Conservation (phyloP, 2,797 vertebrate genomes). For the Lepus townsendii region DNA sequence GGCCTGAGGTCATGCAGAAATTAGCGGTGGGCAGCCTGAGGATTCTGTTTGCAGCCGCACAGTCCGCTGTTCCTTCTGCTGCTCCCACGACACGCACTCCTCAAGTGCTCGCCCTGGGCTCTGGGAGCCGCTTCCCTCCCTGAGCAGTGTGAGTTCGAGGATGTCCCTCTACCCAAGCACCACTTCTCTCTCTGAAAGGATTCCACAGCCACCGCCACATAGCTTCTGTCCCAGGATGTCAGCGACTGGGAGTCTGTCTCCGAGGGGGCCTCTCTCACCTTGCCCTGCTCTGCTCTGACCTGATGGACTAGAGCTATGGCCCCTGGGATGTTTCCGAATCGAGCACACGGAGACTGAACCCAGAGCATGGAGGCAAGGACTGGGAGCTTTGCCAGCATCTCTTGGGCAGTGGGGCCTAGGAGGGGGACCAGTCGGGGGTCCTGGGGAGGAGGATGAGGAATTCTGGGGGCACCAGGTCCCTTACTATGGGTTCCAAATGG, state of each 20-base stretch:
- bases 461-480: neutral
- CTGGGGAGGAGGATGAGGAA: neutral
- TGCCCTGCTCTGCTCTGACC: neutral
- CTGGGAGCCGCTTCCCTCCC: neutral
- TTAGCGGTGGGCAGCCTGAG: neutral
- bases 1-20: neutral
- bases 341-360: neutral
- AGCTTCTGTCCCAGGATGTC: neutral
- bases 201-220: neutral
- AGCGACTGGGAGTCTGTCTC: neutral
- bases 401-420: neutral
- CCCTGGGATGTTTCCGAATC: neutral
- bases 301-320: neutral
- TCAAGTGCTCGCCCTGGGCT: neutral
- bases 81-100: neutral
- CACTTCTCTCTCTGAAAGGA: neutral
- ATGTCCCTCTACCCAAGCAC: neutral
- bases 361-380: neutral
- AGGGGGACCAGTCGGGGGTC: neutral
- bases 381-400: neutral
- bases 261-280: neutral
- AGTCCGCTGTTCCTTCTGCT: neutral
- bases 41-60: neutral
- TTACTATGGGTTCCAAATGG: neutral
- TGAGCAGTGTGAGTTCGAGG: neutral